Percentiles rank a stretch among this genome's conserved stretches.
phyloP scores from a whole-genome alignment of 2,113 vertebrate genomes.

The Notarius quadriscutis region DNA sequence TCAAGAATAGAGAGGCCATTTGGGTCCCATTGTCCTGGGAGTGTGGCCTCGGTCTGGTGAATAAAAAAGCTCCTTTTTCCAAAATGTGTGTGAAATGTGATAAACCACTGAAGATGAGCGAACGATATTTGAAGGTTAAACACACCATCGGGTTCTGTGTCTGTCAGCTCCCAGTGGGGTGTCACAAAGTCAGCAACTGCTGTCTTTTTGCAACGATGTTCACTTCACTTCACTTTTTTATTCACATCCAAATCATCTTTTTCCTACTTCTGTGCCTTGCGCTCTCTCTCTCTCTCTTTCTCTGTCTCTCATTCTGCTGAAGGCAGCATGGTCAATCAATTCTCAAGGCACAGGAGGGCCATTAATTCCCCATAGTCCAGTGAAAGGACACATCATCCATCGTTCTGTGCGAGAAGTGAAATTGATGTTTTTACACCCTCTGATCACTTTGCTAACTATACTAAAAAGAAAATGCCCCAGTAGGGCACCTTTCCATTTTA shows the following conservation, averaged over 20 bases:
- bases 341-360: slow-evolving; percentile 51
- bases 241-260: slow-evolving; percentile 13
- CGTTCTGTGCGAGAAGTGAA: slow-evolving; percentile 37
- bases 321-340: slow-evolving; percentile 53
- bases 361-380: slow-evolving; percentile 45
- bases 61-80: slow-evolving; percentile 36
- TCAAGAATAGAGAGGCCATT: slow-evolving; percentile 47
- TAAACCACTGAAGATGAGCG: slow-evolving; percentile 51
- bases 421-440: slow-evolving; percentile 47
- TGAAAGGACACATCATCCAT: slow-evolving; percentile 50
- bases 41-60: slow-evolving; percentile 34
- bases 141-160: slow-evolving; percentile 24
- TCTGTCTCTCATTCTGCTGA: slow-evolving; percentile 43
- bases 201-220: slow-evolving; percentile 15
- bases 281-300: background rate
- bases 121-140: slow-evolving; percentile 59
- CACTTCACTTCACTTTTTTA: slow-evolving; percentile 26
- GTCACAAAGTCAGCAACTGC: slow-evolving; percentile 46
- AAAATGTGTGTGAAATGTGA: slow-evolving; percentile 37
- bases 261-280: slow-evolving; percentile 15
- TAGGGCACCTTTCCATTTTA: slow-evolving; percentile 39
- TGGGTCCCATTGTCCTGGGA: slow-evolving; percentile 45
- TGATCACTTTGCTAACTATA: slow-evolving; percentile 37
- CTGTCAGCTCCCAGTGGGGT: slow-evolving; percentile 20
- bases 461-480: slow-evolving; percentile 42